A percentile compares a stretch with the other conserved stretches of the same genome.
These are phyloP conservation scores for Darevskia mixta DNA, from an alignment of 2,797 vertebrate genomes.

Conservation along the genomic window DNA sequence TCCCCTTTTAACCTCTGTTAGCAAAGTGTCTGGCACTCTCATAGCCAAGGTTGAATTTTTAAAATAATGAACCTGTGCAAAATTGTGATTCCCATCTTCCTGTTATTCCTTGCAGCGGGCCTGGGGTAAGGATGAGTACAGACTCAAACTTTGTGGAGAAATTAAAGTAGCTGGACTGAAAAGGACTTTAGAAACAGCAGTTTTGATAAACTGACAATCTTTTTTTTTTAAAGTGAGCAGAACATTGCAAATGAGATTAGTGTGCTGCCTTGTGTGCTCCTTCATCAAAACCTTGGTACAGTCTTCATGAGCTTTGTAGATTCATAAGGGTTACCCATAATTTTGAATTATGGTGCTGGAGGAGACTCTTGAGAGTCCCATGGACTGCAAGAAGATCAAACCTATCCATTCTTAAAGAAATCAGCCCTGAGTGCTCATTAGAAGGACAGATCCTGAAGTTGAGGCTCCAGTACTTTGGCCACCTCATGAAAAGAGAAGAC, in stretches of 20 bases:
- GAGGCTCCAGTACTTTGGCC: no score
- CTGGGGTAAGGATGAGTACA: constrained; percentile 65
- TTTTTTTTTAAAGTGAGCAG: constrained; percentile 19
- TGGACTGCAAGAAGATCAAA: no score
- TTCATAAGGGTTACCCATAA: constrained; percentile 50
- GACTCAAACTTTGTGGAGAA: constrained; percentile 54
- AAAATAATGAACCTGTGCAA: constrained; percentile 61
- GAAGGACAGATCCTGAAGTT: no score
- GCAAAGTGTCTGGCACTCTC: constrained; percentile 48
- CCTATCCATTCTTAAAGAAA: no score
- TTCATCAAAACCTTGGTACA: constrained; percentile 63
- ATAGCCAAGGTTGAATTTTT: constrained; percentile 62
- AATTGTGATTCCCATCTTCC: constrained; percentile 35
- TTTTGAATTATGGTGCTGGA: no score
- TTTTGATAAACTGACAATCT: constrained; percentile 64
- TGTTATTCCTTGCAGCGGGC: constrained; percentile 65
- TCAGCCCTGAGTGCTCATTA: no score
- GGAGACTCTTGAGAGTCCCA: no score
- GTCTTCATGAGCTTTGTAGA: constrained; percentile 60
- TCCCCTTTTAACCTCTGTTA: constrained; percentile 52
- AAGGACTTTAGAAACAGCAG: constrained; percentile 66
- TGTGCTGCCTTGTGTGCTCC: constrained; percentile 35
- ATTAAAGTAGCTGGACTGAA: constrained; percentile 59
- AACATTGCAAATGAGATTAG: constrained; percentile 66
- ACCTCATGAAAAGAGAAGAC: no score